A percentile compares a stretch with the other conserved stretches of the same genome.
Conservation (phyloP, 37 sponge, comb jelly and placozoan genomes). For the Aplysina aerophoba region DNA sequence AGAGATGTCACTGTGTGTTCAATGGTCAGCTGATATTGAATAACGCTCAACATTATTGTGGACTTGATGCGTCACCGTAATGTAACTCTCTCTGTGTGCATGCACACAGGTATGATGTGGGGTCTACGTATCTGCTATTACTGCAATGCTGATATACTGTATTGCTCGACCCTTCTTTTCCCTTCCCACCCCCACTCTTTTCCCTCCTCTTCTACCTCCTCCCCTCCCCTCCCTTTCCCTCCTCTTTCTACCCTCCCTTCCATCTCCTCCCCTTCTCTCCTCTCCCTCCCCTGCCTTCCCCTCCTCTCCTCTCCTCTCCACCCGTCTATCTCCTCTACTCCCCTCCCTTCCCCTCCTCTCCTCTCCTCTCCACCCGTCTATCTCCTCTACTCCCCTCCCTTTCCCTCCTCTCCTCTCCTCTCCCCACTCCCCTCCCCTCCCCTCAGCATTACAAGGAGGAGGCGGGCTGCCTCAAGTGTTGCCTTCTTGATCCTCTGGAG, state of each 20-base stretch:
- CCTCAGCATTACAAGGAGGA: constrained; percentile 21
- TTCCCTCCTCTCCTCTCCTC: not conserved
- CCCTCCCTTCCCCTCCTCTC: not conserved
- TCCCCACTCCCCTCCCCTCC: not conserved
- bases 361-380: not conserved
- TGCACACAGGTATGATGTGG: constrained; percentile 39
- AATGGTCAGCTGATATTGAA: too few species aligned
- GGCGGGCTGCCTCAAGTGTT: not conserved
- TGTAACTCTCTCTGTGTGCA: constrained; percentile 33
- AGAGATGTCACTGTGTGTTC: too few species aligned
- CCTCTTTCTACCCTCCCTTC: not conserved
- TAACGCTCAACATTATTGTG: too few species aligned
- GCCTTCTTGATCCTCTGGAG: constrained; percentile 7
- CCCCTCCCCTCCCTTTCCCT: not conserved
- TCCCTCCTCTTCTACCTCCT: not conserved
- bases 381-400: constrained; percentile 3
- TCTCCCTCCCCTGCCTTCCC: not conserved
- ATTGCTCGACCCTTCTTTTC: not conserved
- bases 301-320: not conserved
- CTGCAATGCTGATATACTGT: too few species aligned
- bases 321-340: not conserved
- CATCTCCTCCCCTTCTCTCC: not conserved
- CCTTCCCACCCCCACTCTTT: not conserved
- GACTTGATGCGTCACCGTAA: too few species aligned
- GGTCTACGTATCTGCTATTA: too few species aligned